Base-by-base conservation (phyloP, 64 coral and sea anemone species). In the Pachyseris speciosa region DNA sequence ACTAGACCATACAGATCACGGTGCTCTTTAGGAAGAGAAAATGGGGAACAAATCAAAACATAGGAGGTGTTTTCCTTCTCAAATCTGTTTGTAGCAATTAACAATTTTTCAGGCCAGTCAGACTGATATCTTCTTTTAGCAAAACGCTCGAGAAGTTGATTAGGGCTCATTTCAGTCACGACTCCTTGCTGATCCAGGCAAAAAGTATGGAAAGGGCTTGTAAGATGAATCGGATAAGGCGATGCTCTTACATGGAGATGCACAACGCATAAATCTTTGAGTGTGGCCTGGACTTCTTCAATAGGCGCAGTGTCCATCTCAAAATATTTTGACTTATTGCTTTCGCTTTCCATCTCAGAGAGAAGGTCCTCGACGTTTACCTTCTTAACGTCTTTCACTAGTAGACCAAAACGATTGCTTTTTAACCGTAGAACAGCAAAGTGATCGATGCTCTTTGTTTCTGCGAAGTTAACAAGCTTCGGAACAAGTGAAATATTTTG, bases 151-250 rank as follows among this genome's bases (percentile, higher is more conserved):
- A 91, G 60, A 36, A 95, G 55, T 45, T 86, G 61, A 26, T 80
- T 31, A 1, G 28, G 57, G 37, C 67, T 65, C 80, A 95, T 86
- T 69, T 95, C 80, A 32, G 40, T 40, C 17, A 91, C 55, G 24
- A 28, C 0, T 16, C 88, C 83, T 51, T 36, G 33, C 20, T 57
- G 5, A 39, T 78, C 61, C 28, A 95, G 11, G 37, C 57, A 68
- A 34, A 70, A 84, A 7, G 93, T 86, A 57, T 32, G 75, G 33
- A 91, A 29, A 16, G 83, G 83, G 17, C 67, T 32, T 51, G 83
- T 95, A 16, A 95, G 75, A 29, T 95, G 93, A 59, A 95, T 80
- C 19, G 93, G 93, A 63, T 95, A 87, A 58, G 71, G 93, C 20
- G 93, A 95, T 37, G 61, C 79, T 4, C 65, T 58, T 13, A 84